These are phyloP conservation scores for Lophotriccus pileatus DNA, from an alignment of 2,797 vertebrate genomes.

Conservation along the genomic window DNA sequence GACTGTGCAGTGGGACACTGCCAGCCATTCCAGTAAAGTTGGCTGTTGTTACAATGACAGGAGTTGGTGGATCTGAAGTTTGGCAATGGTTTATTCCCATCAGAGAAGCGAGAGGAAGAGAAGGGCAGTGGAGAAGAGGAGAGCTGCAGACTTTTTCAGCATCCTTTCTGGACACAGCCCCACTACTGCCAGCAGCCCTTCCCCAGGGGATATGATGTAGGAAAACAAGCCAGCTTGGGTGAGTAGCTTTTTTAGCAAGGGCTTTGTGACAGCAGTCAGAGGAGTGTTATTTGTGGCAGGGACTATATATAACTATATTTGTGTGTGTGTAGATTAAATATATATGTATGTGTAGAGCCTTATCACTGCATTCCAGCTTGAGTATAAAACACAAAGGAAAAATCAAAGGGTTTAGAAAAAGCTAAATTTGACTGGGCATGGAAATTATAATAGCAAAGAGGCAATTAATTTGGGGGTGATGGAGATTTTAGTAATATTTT, in stretches of 20 bases:
- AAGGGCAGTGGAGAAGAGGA: neutral
- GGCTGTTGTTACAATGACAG: neutral
- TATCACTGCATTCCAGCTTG: conserved; percentile 64
- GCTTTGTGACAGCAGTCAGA: conserved; percentile 51
- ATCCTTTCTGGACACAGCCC: neutral
- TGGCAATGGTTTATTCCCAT: neutral
- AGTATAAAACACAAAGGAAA: conserved; percentile 32
- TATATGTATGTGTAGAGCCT: neutral
- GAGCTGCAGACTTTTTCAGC: neutral
- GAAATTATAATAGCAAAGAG: conserved; percentile 38
- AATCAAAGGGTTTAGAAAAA: conserved; percentile 56
- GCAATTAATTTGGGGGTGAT: conserved; percentile 6
- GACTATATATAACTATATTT: conserved; percentile 54
- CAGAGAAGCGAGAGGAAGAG: neutral
- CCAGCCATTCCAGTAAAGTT: neutral
- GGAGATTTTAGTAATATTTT: conserved; percentile 25
- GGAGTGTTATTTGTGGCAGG: conserved; percentile 18
- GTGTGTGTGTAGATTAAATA: conserved; percentile 39
- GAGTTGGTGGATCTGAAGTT: neutral
- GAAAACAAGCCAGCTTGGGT: neutral
- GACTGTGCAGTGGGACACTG: neutral
- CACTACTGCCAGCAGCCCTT: neutral
- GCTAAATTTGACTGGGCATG: conserved; percentile 32
- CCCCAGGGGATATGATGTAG: neutral
- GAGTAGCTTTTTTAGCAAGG: neutral